Conservation (phyloP, 2,113 vertebrate species). For the Menura novaehollandiae region DNA sequence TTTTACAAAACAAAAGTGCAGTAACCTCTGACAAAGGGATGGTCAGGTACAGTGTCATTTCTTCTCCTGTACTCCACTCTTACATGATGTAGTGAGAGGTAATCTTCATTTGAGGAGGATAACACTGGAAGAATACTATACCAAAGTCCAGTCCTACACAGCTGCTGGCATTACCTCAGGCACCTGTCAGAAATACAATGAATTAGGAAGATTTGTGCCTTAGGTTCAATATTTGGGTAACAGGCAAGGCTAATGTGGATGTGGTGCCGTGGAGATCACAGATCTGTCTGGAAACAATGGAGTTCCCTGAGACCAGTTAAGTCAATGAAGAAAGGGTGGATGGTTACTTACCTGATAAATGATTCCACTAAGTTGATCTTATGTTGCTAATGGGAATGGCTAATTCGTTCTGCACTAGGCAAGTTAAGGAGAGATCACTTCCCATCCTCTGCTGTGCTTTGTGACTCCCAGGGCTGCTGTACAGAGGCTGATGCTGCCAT, state of each 20-base stretch:
- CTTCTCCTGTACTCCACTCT: neutral
- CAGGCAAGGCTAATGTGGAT: neutral
- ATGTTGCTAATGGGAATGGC: neutral
- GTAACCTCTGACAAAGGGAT: neutral
- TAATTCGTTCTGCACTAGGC: neutral
- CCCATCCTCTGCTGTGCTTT: neutral
- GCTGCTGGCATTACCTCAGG: neutral
- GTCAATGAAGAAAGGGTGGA: neutral
- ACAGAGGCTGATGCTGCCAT: rapidly evolving
- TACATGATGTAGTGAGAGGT: neutral
- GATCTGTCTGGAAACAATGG: neutral
- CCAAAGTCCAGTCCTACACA: neutral
- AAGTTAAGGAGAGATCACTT: neutral
- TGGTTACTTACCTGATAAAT: neutral
- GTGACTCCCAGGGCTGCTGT: neutral
- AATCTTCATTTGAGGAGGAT: neutral
- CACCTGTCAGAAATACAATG: neutral
- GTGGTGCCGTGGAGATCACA: rapidly evolving
- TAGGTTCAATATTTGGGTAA: neutral
- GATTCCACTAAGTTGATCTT: neutral
- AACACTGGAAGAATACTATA: neutral
- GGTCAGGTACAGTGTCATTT: neutral
- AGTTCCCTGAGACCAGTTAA: neutral
- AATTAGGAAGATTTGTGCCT: neutral
- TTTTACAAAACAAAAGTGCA: neutral